phyloP scores from a whole-genome alignment of 1,140 invertebrate genomes.

The Micrasema minimum region DNA sequence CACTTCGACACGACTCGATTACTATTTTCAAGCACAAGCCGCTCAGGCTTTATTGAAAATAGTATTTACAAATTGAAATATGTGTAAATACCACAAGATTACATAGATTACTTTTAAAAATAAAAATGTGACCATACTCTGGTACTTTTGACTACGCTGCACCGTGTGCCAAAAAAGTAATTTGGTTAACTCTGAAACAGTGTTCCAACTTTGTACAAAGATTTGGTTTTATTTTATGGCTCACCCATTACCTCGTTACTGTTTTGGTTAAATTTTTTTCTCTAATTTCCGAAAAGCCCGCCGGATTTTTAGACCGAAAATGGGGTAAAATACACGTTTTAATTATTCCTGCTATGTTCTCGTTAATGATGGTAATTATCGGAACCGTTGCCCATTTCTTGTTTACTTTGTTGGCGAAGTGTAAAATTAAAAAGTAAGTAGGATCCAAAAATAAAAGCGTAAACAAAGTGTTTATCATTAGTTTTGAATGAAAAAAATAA shows the following conservation, averaged over 20 bases:
- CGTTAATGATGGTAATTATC: constrained; percentile 22
- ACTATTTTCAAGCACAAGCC: no score
- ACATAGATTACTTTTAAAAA: no score
- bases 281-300: constrained; percentile 28
- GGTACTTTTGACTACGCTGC: no score
- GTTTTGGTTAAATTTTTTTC: constrained; percentile 39
- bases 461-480: no score
- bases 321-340: constrained; percentile 6
- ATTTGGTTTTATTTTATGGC: constrained; percentile 47
- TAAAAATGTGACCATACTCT: no score
- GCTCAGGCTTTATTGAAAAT: no score
- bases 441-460: neutral
- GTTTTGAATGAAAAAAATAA: no score
- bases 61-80: no score
- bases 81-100: no score
- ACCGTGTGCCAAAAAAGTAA: constrained; percentile 24
- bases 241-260: constrained; percentile 47
- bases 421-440: neutral
- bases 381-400: neutral
- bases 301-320: constrained; percentile 2
- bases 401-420: neutral
- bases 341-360: constrained; percentile 20
- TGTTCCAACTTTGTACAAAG: constrained; percentile 29
- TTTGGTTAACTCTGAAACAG: neutral
- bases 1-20: no score